A percentile compares a stretch with the other conserved stretches of the same genome.
phyloP scores from a whole-genome alignment of 1,140 invertebrate genomes.

The Agrypnia vestita region DNA sequence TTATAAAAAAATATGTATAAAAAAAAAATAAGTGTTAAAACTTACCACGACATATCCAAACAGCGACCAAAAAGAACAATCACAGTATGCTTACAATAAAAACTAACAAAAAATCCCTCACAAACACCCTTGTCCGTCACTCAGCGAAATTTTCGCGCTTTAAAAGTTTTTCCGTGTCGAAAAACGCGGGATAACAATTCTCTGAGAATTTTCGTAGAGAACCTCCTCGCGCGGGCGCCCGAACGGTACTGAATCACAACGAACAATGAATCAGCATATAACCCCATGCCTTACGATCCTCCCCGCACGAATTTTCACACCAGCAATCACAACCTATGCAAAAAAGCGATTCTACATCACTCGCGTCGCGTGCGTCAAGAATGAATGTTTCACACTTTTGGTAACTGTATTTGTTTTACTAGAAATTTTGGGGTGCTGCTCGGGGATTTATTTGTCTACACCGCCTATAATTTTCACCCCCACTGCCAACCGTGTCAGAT shows the following conservation, averaged over 20 bases:
- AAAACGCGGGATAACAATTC: not conserved
- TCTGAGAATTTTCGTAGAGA: constrained; percentile 7
- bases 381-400: not conserved
- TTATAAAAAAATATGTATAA: no score
- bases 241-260: constrained; percentile 20
- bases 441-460: not conserved
- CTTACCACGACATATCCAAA: constrained; percentile 35
- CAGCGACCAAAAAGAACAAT: not conserved
- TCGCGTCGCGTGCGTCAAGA: no score
- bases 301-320: not conserved
- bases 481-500: constrained; percentile 12
- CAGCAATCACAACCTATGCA: not conserved
- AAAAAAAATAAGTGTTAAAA: not conserved
- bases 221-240: constrained; percentile 35
- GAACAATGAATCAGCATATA: constrained; percentile 38
- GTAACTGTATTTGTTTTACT: not conserved
- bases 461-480: constrained; percentile 35
- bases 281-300: constrained; percentile 1
- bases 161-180: constrained; percentile 25
- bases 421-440: not conserved
- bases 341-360: not conserved
- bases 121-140: not conserved
- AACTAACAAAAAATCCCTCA: not conserved
- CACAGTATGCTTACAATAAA: not conserved
- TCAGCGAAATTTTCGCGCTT: not conserved